Conservation (phyloP, 2,113 vertebrate species). For the Petromus typicus region DNA sequence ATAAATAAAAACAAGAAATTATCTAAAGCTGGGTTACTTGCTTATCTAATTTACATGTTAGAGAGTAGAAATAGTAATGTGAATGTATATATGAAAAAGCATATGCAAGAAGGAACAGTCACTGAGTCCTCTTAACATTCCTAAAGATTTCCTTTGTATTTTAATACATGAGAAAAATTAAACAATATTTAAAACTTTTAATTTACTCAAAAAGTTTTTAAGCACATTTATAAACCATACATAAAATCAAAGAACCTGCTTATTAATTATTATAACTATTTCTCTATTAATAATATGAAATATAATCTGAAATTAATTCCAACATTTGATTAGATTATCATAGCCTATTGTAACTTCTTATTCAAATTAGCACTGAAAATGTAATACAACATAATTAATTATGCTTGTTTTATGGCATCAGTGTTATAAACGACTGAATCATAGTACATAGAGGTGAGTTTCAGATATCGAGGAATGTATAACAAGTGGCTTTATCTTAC, state of each 20-base stretch:
- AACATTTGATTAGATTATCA: not conserved
- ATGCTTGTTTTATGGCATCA: not conserved
- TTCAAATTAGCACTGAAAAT: not conserved
- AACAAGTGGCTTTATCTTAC: not conserved
- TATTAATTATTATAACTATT: not conserved
- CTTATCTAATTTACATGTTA: constrained; percentile 38
- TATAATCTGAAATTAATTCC: constrained; percentile 26
- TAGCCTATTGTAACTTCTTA: not conserved
- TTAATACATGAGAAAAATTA: not conserved
- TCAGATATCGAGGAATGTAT: not conserved
- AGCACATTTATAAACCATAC: not conserved
- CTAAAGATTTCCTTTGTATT: not conserved
- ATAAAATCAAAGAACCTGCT: not conserved
- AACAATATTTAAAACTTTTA: not conserved
- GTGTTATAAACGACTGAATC: not conserved
- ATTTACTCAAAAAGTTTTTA: not conserved
- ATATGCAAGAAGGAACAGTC: not conserved
- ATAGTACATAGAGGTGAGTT: not conserved
- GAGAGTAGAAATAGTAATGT: not conserved
- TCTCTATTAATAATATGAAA: not conserved
- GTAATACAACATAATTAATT: not conserved
- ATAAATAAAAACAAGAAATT: not conserved
- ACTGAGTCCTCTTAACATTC: not conserved
- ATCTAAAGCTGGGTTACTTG: not conserved
- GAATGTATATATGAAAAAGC: not conserved